Evolutionary conservation across 1,140 invertebrate genomes (phyloP).

Genomic region (Daktulosphaira vitifoliae): DNA sequence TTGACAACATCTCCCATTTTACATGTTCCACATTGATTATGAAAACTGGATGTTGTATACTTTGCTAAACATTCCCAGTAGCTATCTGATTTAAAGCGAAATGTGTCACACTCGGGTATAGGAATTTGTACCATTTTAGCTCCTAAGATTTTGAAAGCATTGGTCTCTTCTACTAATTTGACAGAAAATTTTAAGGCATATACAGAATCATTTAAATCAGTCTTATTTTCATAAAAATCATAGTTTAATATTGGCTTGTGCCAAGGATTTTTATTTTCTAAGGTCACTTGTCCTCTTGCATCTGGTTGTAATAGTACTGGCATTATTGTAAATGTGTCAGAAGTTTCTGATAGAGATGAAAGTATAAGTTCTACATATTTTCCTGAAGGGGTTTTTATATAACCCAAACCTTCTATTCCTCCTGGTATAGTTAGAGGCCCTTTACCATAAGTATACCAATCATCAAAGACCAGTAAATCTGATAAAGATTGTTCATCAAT

Average conservation of each 20-base stretch:
- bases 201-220: constrained; percentile 57
- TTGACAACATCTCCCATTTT: constrained; percentile 75
- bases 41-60: constrained; percentile 53
- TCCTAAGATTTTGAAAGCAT: constrained; percentile 52
- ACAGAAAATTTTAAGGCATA: constrained; percentile 57
- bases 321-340: constrained; percentile 57
- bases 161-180: constrained; percentile 49
- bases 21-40: constrained; percentile 50
- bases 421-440: constrained; percentile 46
- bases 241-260: constrained; percentile 64
- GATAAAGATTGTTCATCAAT: constrained; percentile 32
- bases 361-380: constrained; percentile 65
- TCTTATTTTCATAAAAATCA: constrained; percentile 58
- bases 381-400: constrained; percentile 47
- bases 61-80: constrained; percentile 68
- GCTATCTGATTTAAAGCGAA: constrained; percentile 50
- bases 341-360: constrained; percentile 58
- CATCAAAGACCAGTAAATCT: constrained; percentile 23
- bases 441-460: constrained; percentile 42
- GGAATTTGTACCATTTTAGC: constrained; percentile 49
- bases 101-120: constrained; percentile 51
- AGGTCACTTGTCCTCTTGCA: constrained; percentile 57
- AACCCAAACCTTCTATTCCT: constrained; percentile 49
- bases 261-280: constrained; percentile 61
- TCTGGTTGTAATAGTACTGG: constrained; percentile 66